Base-by-base conservation (phyloP, 2,797 vertebrate genomes). In the Natrix natrix region DNA sequence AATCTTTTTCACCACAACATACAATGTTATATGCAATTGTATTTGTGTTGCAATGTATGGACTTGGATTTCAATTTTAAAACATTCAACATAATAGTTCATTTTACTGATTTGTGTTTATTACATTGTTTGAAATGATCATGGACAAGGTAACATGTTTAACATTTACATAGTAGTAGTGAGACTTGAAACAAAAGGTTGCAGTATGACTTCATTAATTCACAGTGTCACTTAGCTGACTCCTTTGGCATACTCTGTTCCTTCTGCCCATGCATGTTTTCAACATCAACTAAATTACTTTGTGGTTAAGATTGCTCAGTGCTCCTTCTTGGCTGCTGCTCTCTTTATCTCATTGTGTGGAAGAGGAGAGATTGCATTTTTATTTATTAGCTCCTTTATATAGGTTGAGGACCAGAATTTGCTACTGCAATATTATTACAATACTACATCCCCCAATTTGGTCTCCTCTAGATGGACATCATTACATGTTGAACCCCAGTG, bases 81-180 rank as follows among this genome's bases (percentile, higher is more conserved):
- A 92, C 8, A 90, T 16, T 26, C 26, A 3, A 37, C 60, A 95
- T 92, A 95, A 37, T 92, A 94, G 94, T 92, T 87, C 89, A 91
- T 93, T 96, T 91, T 59, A 93, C 74, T 69, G 94, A 94, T 93
- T 95, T 94, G 60, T 95, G 91, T 97, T 94, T 90, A 95, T 1
- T 91, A 86, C 93, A 96, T 95, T 95, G 13, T 94, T 91, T 94
- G 86, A 93, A 87, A 95, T 61, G 94, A 92, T 95, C 89, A 96
- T 97, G 96, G 92, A 48, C 94, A 93, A 93, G 52, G 78, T 92
- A 93, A 74, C 94, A 95, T 90, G 95, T 88, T 52, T 93, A 95
- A 90, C 12, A 37, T 28, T 28, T 54, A 26, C 8, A 48, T 32
- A 89, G 14, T 78, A 56, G 8, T 83, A 83, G 1, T 92, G 56